Evolutionary conservation across 2,888 invertebrate species (phyloP), one percentile per base, ranked within the genome.

Genomic region (Cantharis lateralis): DNA sequence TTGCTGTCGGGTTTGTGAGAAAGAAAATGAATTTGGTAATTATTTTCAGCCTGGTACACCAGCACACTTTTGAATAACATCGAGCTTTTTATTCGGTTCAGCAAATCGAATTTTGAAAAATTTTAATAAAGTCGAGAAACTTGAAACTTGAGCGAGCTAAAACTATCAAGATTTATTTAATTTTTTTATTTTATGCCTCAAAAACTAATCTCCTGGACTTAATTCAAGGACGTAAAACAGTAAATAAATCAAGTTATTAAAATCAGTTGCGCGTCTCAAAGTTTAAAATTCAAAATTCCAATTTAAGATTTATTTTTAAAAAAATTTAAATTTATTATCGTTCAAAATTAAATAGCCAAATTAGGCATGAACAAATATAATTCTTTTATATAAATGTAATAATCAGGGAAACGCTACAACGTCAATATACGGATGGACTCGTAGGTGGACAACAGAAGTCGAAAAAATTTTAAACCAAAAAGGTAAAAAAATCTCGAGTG

Each of bases 11-110:
- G 71, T 61, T 61, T 74, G 77, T 77, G 77, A 77, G 77, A 77
- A 77, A 77, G 70, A 73, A 74, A 70, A 71, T 70, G 76, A 73
- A 76, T 76, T 76, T 62, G 72, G 70, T 76, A 76, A 73, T 77
- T 77, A 72, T 76, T 75, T 32, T 61, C n/a, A 48, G n/a, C 7
- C 48, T 48, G 48, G 48, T 48, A 48, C n/a, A n/a, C 48, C 48
- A 48, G 48, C 48, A 48, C 48, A 48, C 48, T 48, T 48, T 48
- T 48, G 48, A n/a, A 7, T 48, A 48, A n/a, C n/a, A 24, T 24
- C 20, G 20, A 48, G 13, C 32, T 13, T 32, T 32, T 10, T 10
- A 10, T 26, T 10, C 1, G 26, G 9, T 26, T 0, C 7, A 24
- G 26, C 10, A 4, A 5, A 48, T 48, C 32, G 48, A 48, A n/a